phyloP scores from a whole-genome alignment of 2,888 invertebrate genomes.

The Xylota segnis region DNA sequence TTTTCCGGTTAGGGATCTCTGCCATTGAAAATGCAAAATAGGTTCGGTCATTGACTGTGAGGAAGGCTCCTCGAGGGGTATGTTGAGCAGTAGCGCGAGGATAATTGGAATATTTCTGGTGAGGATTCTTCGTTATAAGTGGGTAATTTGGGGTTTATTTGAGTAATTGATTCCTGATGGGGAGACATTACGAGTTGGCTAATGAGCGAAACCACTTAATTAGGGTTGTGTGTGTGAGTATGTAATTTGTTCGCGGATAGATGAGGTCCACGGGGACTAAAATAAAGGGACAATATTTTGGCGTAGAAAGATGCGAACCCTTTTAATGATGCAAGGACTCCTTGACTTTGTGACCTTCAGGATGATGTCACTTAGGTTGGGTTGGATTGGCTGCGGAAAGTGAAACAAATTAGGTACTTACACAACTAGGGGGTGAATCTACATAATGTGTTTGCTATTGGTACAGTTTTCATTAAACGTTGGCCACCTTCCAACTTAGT shows the following conservation, averaged over 20 bases:
- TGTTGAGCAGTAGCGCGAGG: background rate
- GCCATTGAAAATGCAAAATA: constrained; percentile 33
- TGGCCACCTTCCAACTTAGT: too few species aligned
- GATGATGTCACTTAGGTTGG: too few species aligned
- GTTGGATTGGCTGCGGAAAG: too few species aligned
- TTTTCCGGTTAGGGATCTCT: constrained; percentile 40
- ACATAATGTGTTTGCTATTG: too few species aligned
- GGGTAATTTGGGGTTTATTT: constrained; percentile 33
- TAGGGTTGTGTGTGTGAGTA: background rate
- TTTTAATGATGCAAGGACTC: background rate
- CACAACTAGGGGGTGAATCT: too few species aligned
- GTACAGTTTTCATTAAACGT: too few species aligned
- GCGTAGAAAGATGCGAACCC: background rate
- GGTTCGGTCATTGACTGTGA: background rate
- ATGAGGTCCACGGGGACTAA: background rate
- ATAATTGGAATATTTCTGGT: constrained; percentile 26
- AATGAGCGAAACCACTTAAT: constrained; percentile 22
- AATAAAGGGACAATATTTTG: background rate
- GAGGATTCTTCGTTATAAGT: constrained; percentile 31
- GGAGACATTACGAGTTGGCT: background rate
- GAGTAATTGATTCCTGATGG: constrained; percentile 26
- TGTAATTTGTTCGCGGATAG: too few species aligned
- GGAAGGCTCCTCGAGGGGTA: background rate
- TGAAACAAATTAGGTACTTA: too few species aligned
- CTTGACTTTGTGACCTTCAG: background rate